Evolutionary conservation across 1,140 invertebrate genomes (phyloP).

Genomic region (Halyomorpha halys): DNA sequence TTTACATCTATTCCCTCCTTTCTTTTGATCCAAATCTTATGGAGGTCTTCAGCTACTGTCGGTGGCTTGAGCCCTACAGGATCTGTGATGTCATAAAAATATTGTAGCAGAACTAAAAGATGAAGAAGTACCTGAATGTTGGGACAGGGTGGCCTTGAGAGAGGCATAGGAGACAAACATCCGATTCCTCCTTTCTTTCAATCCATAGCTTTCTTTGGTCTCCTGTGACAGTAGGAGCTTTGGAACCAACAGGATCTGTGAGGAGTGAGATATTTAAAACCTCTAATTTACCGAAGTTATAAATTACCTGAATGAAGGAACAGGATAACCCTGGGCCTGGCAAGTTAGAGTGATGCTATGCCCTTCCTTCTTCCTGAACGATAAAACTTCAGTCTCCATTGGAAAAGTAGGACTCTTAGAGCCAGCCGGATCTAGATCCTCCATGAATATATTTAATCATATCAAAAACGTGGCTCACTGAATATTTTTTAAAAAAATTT

Average conservation of each 20-base stretch:
- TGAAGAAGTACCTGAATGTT: constrained; percentile 47
- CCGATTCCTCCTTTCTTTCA: constrained; percentile 27
- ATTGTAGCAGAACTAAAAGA: neutral
- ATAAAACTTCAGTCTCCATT: neutral
- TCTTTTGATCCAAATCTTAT: constrained; percentile 38
- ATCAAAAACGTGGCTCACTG: too few species aligned
- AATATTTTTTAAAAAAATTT: too few species aligned
- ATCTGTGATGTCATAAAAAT: constrained; percentile 34
- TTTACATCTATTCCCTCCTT: constrained; percentile 43
- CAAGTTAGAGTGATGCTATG: constrained; percentile 50
- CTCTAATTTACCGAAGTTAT: neutral
- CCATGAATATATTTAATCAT: too few species aligned
- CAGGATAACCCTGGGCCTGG: constrained; percentile 53
- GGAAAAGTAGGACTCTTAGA: constrained; percentile 3
- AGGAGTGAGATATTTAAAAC: neutral
- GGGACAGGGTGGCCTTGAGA: constrained; percentile 57
- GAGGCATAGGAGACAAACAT: constrained; percentile 42
- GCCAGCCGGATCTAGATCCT: neutral
- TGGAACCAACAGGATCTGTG: constrained; percentile 19
- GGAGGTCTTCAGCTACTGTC: constrained; percentile 42
- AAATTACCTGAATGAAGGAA: constrained; percentile 48
- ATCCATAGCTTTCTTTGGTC: constrained; percentile 36
- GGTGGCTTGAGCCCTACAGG: constrained; percentile 44
- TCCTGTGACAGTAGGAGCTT: constrained; percentile 34
- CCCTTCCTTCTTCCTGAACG: neutral